These are phyloP conservation scores for Xylota sylvarum DNA, from an alignment of 2,888 invertebrate genomes.

Conservation along the genomic window DNA sequence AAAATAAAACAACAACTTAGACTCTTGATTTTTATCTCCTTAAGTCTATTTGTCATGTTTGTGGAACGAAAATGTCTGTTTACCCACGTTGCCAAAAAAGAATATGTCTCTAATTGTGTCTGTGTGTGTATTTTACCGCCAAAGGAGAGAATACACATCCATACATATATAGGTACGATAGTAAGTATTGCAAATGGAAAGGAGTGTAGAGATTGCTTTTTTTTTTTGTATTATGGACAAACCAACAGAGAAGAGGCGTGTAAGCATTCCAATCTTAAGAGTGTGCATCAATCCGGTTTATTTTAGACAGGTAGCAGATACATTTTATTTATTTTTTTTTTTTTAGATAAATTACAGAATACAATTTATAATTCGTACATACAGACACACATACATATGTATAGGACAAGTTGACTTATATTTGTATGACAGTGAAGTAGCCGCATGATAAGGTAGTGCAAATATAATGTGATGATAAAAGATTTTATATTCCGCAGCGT, in stretches of 20 bases:
- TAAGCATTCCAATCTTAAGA: background rate
- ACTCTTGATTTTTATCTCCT: background rate
- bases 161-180: background rate
- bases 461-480: conserved; percentile 33
- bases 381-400: background rate
- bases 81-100: conserved; percentile 6
- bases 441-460: conserved; percentile 32
- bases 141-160: background rate
- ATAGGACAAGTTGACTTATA: conserved; percentile 29
- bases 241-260: background rate
- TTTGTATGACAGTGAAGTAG: conserved; percentile 35
- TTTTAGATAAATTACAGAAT: background rate
- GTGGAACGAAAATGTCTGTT: background rate
- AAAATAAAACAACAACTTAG: background rate
- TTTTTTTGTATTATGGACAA: no score
- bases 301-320: background rate
- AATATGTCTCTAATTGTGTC: background rate
- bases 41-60: conserved; percentile 8
- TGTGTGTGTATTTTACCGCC: background rate
- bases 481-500: conserved; percentile 41
- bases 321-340: background rate
- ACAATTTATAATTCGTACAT: background rate
- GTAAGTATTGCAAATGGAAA: background rate
- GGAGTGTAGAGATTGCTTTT: background rate
- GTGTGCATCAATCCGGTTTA: background rate